phyloP scores from a whole-genome alignment of 2,888 invertebrate species.

The Hypsopygia costalis region DNA sequence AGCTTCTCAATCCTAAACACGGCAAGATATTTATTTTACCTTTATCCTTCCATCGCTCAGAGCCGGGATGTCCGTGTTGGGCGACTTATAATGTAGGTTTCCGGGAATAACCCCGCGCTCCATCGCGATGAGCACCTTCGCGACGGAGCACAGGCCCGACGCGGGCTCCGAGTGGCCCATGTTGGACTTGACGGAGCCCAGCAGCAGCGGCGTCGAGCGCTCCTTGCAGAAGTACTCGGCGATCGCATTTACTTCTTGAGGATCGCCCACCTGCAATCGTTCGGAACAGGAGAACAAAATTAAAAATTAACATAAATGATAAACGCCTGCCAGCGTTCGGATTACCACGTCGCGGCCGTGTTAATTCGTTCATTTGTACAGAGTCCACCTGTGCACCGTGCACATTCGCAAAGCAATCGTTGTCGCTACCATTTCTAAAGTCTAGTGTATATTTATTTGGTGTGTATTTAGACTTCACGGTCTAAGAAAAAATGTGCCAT shows the following conservation, averaged over 20 bases:
- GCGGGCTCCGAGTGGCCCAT: slow-evolving; percentile 99
- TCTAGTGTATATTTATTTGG: no score
- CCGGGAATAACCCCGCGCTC: slow-evolving; percentile 93
- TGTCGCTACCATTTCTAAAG: no score
- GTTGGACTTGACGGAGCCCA: slow-evolving; percentile 98
- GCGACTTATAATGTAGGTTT: slow-evolving; percentile 93
- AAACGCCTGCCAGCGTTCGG: no score
- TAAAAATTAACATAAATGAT: no score
- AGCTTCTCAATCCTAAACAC: no score
- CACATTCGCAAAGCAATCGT: no score
- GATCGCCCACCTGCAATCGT: slow-evolving; percentile 90
- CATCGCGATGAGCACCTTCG: slow-evolving; percentile 95
- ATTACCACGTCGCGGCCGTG: no score
- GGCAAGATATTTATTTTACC: slow-evolving; percentile 49
- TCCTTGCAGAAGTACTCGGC: slow-evolving; percentile 94
- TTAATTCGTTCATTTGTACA: no score
- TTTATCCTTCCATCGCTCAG: slow-evolving; percentile 93
- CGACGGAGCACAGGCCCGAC: slow-evolving; percentile 93
- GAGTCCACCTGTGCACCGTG: no score
- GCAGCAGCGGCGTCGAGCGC: slow-evolving; percentile 88
- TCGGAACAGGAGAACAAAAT: no score
- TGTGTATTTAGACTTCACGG: no score
- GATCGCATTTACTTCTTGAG: slow-evolving; percentile 97
- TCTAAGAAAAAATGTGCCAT: no score
- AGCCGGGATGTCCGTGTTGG: slow-evolving; percentile 96